Percentiles rank a stretch among this genome's conserved stretches.
Conservation (phyloP, 1,140 invertebrate genomes). For the Zaprionus lachaisei region DNA sequence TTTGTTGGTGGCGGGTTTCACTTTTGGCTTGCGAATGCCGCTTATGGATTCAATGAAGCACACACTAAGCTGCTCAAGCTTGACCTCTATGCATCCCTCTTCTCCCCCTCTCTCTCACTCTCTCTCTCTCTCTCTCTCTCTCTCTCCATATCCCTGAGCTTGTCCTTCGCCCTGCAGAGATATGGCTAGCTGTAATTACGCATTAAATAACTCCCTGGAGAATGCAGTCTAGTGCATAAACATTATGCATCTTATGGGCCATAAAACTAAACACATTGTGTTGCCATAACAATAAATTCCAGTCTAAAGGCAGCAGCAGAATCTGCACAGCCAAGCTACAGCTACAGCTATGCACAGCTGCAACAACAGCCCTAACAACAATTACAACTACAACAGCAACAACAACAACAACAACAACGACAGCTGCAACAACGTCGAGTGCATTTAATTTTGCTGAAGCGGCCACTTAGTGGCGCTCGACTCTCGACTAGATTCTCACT, state of each 20-base stretch:
- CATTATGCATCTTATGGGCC: conserved; percentile 66
- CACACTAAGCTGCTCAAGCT: conserved; percentile 64
- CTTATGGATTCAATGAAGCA: conserved; percentile 79
- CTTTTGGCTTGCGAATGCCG: conserved; percentile 47
- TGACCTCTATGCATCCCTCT: background rate
- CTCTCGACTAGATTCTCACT: conserved; percentile 55
- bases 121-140: background rate
- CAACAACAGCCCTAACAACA: conserved; percentile 9
- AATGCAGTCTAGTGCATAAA: conserved; percentile 56
- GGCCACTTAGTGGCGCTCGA: conserved; percentile 75
- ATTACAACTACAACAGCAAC: conserved; percentile 17
- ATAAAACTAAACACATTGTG: conserved; percentile 79
- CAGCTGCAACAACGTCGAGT: conserved; percentile 57
- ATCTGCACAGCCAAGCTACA: conserved; percentile 25
- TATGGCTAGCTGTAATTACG: conserved; percentile 64
- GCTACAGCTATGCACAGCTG: conserved; percentile 23
- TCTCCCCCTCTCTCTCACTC: background rate
- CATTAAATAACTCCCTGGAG: conserved; percentile 71
- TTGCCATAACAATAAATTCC: conserved; percentile 74
- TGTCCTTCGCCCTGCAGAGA: background rate
- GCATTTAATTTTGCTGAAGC: conserved; percentile 79
- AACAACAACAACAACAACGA: conserved; percentile 48
- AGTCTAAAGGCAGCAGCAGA: conserved; percentile 41
- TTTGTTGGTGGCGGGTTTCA: conserved; percentile 40
- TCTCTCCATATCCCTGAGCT: background rate